Conservation (phyloP, 2,888 invertebrate genomes). For the Drosophila kuntzei region DNA sequence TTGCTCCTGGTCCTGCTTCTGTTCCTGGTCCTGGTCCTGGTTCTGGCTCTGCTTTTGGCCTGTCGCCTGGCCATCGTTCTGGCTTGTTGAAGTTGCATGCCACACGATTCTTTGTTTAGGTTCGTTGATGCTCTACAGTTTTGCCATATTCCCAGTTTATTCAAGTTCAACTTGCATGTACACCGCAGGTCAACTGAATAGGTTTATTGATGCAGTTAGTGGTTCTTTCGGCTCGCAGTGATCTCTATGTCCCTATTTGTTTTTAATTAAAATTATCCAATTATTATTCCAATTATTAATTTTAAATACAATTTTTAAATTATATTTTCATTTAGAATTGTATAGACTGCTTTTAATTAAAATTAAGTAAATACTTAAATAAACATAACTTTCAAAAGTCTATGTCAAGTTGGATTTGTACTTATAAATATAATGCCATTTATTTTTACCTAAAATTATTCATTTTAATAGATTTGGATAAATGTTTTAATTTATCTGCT, state of each 20-base stretch:
- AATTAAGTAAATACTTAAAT: too few relatives aligned
- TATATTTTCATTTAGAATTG: too few relatives aligned
- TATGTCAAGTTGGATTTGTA: not conserved
- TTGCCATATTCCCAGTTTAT: conserved; percentile 3
- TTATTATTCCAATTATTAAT: too few relatives aligned
- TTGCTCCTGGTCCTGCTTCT: conserved; percentile 7
- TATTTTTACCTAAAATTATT: too few relatives aligned
- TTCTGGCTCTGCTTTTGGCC: not conserved
- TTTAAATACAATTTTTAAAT: too few relatives aligned
- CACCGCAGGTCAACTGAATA: not conserved
- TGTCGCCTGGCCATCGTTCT: conserved; percentile 11
- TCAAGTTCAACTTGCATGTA: not conserved
- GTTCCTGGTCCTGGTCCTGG: not conserved
- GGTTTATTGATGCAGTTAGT: not conserved
- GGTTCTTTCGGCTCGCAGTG: too few relatives aligned
- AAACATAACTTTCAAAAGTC: not conserved
- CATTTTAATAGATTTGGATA: too few relatives aligned
- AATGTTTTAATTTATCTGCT: too few relatives aligned
- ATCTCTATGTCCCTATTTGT: too few relatives aligned
- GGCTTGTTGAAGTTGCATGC: conserved; percentile 30
- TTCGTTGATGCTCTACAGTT: conserved; percentile 12
- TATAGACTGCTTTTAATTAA: too few relatives aligned
- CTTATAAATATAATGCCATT: too few relatives aligned
- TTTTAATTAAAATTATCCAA: too few relatives aligned
- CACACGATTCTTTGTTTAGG: conserved; percentile 25